A percentile compares a stretch with the other conserved stretches of the same genome.
Conservation (phyloP, 2,113 vertebrate species). For the Pteronura brasiliensis region DNA sequence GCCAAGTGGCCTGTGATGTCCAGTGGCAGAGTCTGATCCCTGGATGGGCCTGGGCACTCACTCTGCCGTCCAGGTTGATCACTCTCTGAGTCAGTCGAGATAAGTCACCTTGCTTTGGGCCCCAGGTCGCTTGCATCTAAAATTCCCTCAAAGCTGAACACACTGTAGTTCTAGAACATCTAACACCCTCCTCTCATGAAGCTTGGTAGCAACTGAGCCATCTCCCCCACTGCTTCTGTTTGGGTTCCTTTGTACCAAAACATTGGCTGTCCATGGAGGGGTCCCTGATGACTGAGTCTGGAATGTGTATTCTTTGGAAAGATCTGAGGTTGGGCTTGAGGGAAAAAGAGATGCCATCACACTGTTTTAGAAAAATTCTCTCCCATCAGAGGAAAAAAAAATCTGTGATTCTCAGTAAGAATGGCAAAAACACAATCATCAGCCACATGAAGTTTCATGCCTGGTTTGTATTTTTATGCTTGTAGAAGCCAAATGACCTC, state of each 20-base stretch:
- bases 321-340: not conserved
- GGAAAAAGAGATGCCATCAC: constrained; percentile 18
- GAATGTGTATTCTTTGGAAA: constrained; percentile 49
- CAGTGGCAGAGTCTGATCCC: not conserved
- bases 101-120: not conserved
- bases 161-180: not conserved
- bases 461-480: not conserved
- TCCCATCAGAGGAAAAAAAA: constrained; percentile 13
- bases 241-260: not conserved
- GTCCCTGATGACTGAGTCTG: not conserved
- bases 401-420: not conserved
- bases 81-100: not conserved
- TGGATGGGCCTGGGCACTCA: not conserved
- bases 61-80: not conserved
- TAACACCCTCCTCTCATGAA: not conserved
- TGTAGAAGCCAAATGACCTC: not conserved
- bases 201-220: not conserved
- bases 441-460: not conserved
- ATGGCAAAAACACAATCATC: not conserved
- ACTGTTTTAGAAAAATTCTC: constrained; percentile 27
- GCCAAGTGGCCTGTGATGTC: not conserved
- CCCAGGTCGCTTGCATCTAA: not conserved
- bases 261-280: not conserved
- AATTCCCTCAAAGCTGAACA: not conserved
- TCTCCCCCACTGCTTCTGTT: not conserved